Evolutionary conservation across 1,140 invertebrate genomes (phyloP).

Genomic region (Lycorma delicatula): DNA sequence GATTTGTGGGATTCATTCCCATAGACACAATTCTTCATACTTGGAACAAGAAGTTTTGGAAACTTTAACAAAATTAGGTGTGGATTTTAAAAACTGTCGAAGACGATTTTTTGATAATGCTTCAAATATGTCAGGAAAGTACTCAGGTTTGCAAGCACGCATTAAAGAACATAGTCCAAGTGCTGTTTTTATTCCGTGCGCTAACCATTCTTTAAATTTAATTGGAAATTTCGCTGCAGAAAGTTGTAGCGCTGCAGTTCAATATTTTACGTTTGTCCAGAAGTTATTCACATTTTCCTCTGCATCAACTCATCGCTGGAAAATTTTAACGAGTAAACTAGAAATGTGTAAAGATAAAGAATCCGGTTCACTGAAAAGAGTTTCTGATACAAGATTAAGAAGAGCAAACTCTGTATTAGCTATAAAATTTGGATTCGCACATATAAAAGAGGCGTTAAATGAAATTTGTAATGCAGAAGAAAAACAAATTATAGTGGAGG

Average conservation of each 20-base stretch:
- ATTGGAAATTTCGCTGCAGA: conserved; percentile 18
- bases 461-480: too few species aligned
- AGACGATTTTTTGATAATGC: conserved; percentile 25
- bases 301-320: conserved; percentile 20
- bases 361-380: too few species aligned
- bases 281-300: conserved; percentile 22
- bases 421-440: too few species aligned
- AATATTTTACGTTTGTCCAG: conserved; percentile 22
- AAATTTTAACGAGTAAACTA: too few species aligned
- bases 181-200: conserved; percentile 19
- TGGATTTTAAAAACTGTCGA: conserved; percentile 14
- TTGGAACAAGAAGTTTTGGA: background rate
- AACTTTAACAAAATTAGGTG: conserved; percentile 6
- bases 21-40: too few species aligned
- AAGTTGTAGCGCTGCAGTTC: conserved; percentile 17
- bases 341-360: too few species aligned
- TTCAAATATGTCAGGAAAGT: conserved; percentile 20
- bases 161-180: conserved; percentile 13
- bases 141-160: conserved; percentile 18
- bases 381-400: too few species aligned
- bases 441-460: too few species aligned
- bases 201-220: conserved; percentile 22
- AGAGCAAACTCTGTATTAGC: too few species aligned
- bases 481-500: too few species aligned
- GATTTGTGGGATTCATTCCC: background rate